These are phyloP conservation scores for Eristalinus aeneus DNA, from an alignment of 2,888 invertebrate genomes.

Conservation along the genomic window DNA sequence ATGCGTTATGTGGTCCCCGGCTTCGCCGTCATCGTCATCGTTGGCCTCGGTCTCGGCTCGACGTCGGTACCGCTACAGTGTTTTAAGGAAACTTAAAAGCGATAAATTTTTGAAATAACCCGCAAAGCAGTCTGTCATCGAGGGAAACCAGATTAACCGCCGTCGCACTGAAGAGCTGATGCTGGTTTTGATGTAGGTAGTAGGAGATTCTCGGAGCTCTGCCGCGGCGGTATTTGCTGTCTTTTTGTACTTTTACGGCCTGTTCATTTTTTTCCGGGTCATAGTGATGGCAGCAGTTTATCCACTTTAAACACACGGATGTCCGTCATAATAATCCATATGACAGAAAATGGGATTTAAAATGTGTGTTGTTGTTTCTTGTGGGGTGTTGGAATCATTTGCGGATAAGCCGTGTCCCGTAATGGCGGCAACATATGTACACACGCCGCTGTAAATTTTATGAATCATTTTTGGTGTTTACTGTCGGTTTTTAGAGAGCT, in stretches of 20 bases:
- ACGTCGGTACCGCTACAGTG: slow-evolving; percentile 15
- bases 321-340: slow-evolving; percentile 68
- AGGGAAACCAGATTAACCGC: slow-evolving; percentile 66
- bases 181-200: slow-evolving; percentile 52
- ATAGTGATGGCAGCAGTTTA: slow-evolving; percentile 65
- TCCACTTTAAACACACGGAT: slow-evolving; percentile 62
- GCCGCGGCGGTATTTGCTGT: slow-evolving; percentile 1
- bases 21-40: neutral
- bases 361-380: slow-evolving; percentile 31
- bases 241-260: slow-evolving; percentile 12
- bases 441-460: slow-evolving; percentile 34
- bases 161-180: slow-evolving; percentile 51
- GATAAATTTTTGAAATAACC: slow-evolving; percentile 64
- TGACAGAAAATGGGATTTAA: slow-evolving; percentile 63
- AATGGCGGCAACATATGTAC: slow-evolving; percentile 27
- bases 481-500: slow-evolving; percentile 17
- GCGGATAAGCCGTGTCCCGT: slow-evolving; percentile 25
- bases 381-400: slow-evolving; percentile 28
- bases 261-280: slow-evolving; percentile 43
- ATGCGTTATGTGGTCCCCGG: slow-evolving; percentile 51
- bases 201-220: slow-evolving; percentile 8
- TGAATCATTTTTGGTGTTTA: slow-evolving; percentile 35
- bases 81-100: slow-evolving; percentile 66
- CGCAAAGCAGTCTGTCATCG: slow-evolving; percentile 67
- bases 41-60: too few species aligned